Conservation (phyloP, 1,140 invertebrate genomes). For the Atta cephalotes region DNA sequence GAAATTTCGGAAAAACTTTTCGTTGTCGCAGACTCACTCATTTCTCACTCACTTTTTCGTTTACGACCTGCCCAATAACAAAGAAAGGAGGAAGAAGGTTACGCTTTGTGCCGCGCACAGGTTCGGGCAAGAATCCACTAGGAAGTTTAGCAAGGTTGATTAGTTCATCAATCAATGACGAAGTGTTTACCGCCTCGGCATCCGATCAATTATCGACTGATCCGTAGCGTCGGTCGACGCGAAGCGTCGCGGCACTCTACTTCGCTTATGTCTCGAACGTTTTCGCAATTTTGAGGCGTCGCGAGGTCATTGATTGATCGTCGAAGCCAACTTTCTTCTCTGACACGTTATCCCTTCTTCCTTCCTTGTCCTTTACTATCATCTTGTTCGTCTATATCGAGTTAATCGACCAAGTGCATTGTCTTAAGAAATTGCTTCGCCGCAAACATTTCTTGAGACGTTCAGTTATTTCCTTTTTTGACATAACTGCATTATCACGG, state of each 20-base stretch:
- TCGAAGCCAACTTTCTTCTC: constrained; percentile 72
- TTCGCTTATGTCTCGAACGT: constrained; percentile 61
- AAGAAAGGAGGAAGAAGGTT: constrained; percentile 59
- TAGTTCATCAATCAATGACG: constrained; percentile 84
- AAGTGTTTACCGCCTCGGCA: constrained; percentile 81
- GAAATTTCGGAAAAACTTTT: constrained; percentile 51
- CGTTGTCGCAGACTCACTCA: constrained; percentile 4
- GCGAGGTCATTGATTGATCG: constrained; percentile 74
- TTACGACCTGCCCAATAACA: constrained; percentile 16
- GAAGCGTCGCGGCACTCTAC: constrained; percentile 67
- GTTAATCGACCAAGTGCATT: constrained; percentile 74
- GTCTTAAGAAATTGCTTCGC: constrained; percentile 72
- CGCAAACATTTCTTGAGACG: constrained; percentile 34
- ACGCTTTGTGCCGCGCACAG: neutral
- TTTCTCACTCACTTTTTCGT: neutral
- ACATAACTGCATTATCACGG: neutral
- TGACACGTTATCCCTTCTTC: constrained; percentile 36
- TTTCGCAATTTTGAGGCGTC: constrained; percentile 77
- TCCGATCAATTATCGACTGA: constrained; percentile 82
- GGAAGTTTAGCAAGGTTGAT: constrained; percentile 77
- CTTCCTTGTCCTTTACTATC: constrained; percentile 31
- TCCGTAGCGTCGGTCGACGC: constrained; percentile 70
- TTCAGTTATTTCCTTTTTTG: neutral
- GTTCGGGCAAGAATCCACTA: constrained; percentile 36
- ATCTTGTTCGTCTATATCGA: constrained; percentile 59